Evolutionary conservation across 2,888 invertebrate genomes (phyloP), one percentile per base, ranked within the genome.

Genomic region (Apeira syringaria): DNA sequence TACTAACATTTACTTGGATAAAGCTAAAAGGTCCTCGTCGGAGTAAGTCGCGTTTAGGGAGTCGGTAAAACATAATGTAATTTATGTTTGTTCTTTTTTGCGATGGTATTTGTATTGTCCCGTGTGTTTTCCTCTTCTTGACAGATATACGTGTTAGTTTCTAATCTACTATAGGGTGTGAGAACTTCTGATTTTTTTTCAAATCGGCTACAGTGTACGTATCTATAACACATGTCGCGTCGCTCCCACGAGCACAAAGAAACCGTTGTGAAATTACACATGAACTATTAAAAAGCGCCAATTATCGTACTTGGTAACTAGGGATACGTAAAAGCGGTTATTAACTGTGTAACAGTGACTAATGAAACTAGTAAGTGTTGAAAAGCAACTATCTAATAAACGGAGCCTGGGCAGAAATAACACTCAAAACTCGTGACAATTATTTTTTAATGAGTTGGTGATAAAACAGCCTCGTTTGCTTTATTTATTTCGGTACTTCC

Each of bases 161-260:
- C 35, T 41, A n/a, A 41, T 30, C 34, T 41, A n/a, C 18, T 18
- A 20, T 28, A 10, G 10, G 1, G 22, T 7, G 17, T 5, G 8
- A 8, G 22, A n/a, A n/a, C 11, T 34, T 41, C 17, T 24, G n/a
- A 22, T 35, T 45, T 15, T 3, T 3, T 15, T 45, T 32, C 22
- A 26, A 9, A 6, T n/a, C n/a, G n/a, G 41, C 12, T 30, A 33
- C 51, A 46, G 31, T 42, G 48, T 40, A 29, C 33, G 41, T 44
- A 42, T 40, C 34, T 38, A 25, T 40, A 24, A 26, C 33, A 44
- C 26, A 43, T 56, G 55, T 55, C 55, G 50, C 50, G 37, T 25
- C 31, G 47, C 56, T 71, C 68, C 63, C 72, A 68, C 68, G 65
- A 33, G 27, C 61, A 65, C 71, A 65, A 56, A 30, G 57, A 50